Evolutionary conservation across 2,113 vertebrate genomes (phyloP), one percentile per base, ranked within the genome.

Genomic region (Lophius piscatorius): DNA sequence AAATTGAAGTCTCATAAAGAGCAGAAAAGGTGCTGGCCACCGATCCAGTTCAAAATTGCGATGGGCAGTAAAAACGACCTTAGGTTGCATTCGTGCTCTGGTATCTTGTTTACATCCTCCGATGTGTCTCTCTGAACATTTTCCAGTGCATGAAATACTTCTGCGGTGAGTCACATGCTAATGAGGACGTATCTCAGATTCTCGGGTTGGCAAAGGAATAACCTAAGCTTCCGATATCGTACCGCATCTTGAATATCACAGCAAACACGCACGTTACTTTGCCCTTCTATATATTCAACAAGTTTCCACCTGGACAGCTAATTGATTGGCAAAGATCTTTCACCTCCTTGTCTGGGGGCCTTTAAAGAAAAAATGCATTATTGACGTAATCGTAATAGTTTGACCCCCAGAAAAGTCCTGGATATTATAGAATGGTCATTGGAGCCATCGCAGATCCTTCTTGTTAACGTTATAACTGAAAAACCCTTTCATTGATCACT

Each of bases 151-250:
- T 23, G 38, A 20, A 68, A 48, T n/a, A 52, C 40, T 4, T 41
- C 13, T 49, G 60, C 49, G 52, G 51, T 83, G 70, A 80, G 41
- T 77, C 63, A 74, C 28, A 23, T 51, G 16, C 23, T 66, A 22
- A 42, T 22, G 59, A 77, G 26, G 29, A 59, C 52, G 39, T 29
- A 73, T 40, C 58, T 48, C 20, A 48, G 42, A 41, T 29, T 40
- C 58, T 48, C 20, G 44, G 42, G 46, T 29, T 42, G 66, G 42
- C 54, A 65, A 48, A 59, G 28, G 41, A 54, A 50, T 48, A 48
- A 42, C 20, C 28, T 31, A 40, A 44, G 16, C 20, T 11, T 41
- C 10, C 62, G 40, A 41, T 20, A 35, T 21, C 12, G 10, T 14
- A 10, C 20, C 14, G 28, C 20, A 23, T 4, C 20, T 40, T 20